Base-by-base conservation (phyloP, 2,797 vertebrate genomes). In the Trematocara caparti region DNA sequence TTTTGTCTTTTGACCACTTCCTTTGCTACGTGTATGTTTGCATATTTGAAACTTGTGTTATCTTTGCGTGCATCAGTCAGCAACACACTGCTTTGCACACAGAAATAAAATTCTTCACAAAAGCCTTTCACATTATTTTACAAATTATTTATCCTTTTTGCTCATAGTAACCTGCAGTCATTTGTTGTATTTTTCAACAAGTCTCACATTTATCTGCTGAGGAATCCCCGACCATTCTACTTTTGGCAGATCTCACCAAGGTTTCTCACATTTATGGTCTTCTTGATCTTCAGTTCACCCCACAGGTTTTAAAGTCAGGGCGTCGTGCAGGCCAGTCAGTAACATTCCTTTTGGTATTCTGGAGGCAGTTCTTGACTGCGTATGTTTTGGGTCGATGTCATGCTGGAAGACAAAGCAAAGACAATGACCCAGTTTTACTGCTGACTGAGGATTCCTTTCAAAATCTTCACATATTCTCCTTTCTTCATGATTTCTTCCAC, bases 11-110 rank as follows among this genome's bases (percentile, higher is more conserved):
- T 32, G 24, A 57, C 53, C 53, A 32, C 53, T 10, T 57, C 53
- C 27, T 57, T 0, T 57, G 27, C 51, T 55, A 30, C 4, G 0
- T 55, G 1, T 55, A 9, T 15, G 0, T 55, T 30, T 0, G 24
- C 24, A 5, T 55, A 30, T 55, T 55, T 55, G 13, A 55, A 15
- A 55, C 51, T 0, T 30, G 24, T 30, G 24, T 55, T 55, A 5
- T 30, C 24, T 55, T 30, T 55, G 24, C 51, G 1, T 15, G 13
- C 3, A 30, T 55, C 51, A 15, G 13, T 55, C 51, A 55, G 24
- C 0, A 55, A 30, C 7, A 15, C 24, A 30, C 13, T 30, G 14
- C 51, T 55, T 30, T 2, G 51, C 24, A 55, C 24, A 9, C 24
- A 30, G 13, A 55, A 30, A 55, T 30, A 30, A 55, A 55, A 55